Conservation (phyloP, 2,797 vertebrate species). For the Fundulus diaphanus region DNA sequence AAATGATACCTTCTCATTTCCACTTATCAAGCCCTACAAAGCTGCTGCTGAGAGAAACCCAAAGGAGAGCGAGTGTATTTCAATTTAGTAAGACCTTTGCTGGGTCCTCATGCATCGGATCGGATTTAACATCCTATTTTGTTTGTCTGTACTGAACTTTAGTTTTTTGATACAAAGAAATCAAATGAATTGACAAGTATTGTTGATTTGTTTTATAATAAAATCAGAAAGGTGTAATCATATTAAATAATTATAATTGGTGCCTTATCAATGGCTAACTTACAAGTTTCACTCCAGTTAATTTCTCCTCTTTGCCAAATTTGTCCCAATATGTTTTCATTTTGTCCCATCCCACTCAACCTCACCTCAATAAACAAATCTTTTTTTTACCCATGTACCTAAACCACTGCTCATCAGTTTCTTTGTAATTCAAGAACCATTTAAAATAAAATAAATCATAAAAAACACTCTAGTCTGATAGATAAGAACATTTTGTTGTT, state of each 20-base stretch:
- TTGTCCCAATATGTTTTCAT: too few species aligned
- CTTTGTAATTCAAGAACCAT: background rate
- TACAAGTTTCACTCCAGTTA: slow-evolving; percentile 6
- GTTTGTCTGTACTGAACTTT: background rate
- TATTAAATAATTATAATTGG: slow-evolving; percentile 46
- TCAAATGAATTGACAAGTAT: slow-evolving; percentile 44
- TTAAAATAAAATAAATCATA: background rate
- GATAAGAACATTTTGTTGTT: background rate
- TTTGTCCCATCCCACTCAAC: too few species aligned
- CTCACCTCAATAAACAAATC: too few species aligned
- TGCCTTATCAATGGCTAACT: slow-evolving; percentile 39
- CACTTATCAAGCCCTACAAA: background rate
- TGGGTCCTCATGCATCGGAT: background rate
- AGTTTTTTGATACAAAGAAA: background rate
- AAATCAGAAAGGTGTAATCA: slow-evolving; percentile 53
- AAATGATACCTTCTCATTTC: background rate
- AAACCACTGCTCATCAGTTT: background rate
- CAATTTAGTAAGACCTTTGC: slow-evolving; percentile 6
- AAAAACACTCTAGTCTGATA: background rate
- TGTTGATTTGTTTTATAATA: slow-evolving; percentile 36
- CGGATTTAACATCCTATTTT: slow-evolving; percentile 5
- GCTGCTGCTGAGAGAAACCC: slow-evolving; percentile 4
- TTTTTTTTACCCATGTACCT: background rate
- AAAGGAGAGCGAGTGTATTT: slow-evolving; percentile 4
- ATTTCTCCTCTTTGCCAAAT: background rate